Evolutionary conservation across 1,140 invertebrate species (phyloP).

Genomic region (Streblospio benedicti): DNA sequence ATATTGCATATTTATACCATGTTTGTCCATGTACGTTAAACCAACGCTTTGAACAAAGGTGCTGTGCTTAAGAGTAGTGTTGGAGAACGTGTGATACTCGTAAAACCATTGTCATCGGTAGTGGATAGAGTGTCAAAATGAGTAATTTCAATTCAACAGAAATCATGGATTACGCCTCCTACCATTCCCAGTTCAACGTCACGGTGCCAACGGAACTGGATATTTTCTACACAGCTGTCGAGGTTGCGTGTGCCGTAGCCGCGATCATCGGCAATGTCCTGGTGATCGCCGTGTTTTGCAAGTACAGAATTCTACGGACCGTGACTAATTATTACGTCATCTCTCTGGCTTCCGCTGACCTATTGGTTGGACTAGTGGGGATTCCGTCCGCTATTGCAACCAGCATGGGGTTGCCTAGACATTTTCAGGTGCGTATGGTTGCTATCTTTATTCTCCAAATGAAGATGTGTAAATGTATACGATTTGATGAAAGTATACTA

Average conservation of each 20-base stretch:
- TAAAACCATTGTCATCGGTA: not conserved
- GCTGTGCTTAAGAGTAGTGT: not conserved
- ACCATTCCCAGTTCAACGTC: not conserved
- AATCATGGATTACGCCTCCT: not conserved
- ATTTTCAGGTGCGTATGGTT: constrained; percentile 61
- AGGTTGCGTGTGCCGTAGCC: constrained; percentile 68
- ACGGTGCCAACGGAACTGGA: constrained; percentile 19
- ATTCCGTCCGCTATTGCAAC: constrained; percentile 79
- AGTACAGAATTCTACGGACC: constrained; percentile 64
- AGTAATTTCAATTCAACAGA: not conserved
- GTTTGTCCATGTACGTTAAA: too few species aligned
- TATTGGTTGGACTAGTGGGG: constrained; percentile 58
- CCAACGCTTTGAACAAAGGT: not conserved
- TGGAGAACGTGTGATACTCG: not conserved
- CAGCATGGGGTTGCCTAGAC: constrained; percentile 62
- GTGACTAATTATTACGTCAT: constrained; percentile 87
- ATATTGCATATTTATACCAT: too few species aligned
- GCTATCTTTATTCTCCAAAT: too few species aligned
- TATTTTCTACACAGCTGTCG: constrained; percentile 59
- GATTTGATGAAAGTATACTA: too few species aligned
- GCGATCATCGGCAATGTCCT: constrained; percentile 74
- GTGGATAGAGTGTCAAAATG: not conserved
- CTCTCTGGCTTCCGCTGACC: constrained; percentile 72
- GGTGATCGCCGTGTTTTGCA: constrained; percentile 72
- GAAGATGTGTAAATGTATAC: too few species aligned